phyloP scores from a whole-genome alignment of 92 coral and sea anemone genomes.

The Epizoanthus ramosus region DNA sequence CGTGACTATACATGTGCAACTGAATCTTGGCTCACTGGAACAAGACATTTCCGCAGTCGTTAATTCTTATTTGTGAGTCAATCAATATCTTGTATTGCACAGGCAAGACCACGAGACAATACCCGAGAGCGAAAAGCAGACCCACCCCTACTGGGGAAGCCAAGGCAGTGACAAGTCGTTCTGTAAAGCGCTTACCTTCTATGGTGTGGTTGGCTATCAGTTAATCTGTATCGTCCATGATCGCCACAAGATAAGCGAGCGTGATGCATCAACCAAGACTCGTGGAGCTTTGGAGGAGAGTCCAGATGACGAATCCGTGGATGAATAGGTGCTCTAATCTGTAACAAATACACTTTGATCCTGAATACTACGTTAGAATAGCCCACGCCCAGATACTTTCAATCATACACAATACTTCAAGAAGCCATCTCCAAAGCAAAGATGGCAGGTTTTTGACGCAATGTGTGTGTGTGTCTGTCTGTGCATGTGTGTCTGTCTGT shows the following conservation, averaged over 20 bases:
- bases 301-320: constrained; percentile 15
- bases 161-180: constrained; percentile 50
- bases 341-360: no score
- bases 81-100: background rate
- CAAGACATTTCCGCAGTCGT: no score
- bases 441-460: no score
- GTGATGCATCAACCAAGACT: background rate
- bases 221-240: constrained; percentile 42
- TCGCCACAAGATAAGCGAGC: constrained; percentile 37
- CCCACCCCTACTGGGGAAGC: constrained; percentile 6
- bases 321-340: background rate
- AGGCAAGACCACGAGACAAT: background rate
- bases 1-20: no score
- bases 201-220: constrained; percentile 62
- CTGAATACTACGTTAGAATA: no score
- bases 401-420: no score
- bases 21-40: no score
- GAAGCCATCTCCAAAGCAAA: no score
- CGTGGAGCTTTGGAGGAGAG: background rate
- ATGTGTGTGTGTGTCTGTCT: no score
- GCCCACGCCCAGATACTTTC: no score
- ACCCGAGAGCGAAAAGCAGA: background rate
- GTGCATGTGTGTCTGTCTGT: no score
- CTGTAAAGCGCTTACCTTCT: constrained; percentile 47
- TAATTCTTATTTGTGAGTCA: background rate